Conservation (phyloP, 2,888 invertebrate genomes). For the Lottia scabra region DNA sequence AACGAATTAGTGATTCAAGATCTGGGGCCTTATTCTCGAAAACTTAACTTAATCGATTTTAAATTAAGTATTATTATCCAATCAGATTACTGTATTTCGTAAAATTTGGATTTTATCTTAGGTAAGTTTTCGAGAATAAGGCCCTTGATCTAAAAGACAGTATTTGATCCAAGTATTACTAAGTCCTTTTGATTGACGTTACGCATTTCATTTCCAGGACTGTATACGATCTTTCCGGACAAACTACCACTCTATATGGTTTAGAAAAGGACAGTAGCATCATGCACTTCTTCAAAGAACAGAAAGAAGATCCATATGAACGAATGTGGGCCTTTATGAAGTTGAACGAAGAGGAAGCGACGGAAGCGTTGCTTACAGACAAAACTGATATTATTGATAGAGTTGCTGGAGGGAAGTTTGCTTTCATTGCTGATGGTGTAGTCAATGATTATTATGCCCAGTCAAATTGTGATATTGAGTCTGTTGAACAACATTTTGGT, state of each 20-base stretch:
- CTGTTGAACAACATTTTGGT: constrained; percentile 55
- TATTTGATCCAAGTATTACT: too few species aligned
- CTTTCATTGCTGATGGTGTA: constrained; percentile 51
- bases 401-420: constrained; percentile 40
- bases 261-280: constrained; percentile 49
- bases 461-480: constrained; percentile 52
- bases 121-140: too few species aligned
- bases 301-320: constrained; percentile 50
- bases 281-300: constrained; percentile 45
- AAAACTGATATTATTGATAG: constrained; percentile 37
- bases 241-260: constrained; percentile 50
- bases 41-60: too few species aligned
- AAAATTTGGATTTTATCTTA: too few species aligned
- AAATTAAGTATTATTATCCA: too few species aligned
- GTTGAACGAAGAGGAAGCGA: constrained; percentile 40
- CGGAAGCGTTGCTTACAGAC: constrained; percentile 36
- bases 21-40: too few species aligned
- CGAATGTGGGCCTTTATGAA: constrained; percentile 61
- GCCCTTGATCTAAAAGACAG: too few species aligned
- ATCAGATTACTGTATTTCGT: too few species aligned
- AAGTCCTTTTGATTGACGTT: too few species aligned
- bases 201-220: constrained; percentile 36
- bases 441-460: constrained; percentile 54
- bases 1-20: too few species aligned
- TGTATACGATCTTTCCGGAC: constrained; percentile 47